Evolutionary conservation across 2,888 invertebrate genomes (phyloP), one percentile per base, ranked within the genome.

Genomic region (Pandemis corylana): DNA sequence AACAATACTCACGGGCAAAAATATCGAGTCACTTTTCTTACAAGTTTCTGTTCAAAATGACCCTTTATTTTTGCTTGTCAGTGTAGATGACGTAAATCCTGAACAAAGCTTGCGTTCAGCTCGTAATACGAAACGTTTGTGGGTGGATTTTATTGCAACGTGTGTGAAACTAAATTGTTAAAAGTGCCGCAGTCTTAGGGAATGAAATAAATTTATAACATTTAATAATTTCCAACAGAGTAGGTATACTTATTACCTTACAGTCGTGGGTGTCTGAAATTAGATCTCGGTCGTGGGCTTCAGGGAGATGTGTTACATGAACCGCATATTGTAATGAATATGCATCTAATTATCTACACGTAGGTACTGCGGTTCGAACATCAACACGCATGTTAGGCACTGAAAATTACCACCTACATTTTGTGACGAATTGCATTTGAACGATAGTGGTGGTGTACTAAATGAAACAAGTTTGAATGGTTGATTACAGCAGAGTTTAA

Each of bases 251-350:
- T 63, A 63, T 66, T 72, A 68, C 53, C 42, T 28, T 7, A 41
- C 7, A 41, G 15, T 6, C 56, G 63, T 72, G 72, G 72, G 72
- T 62, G 72, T 62, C 42, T 46, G 68, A 63, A 72, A 72, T 72
- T 68, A 56, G 28, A 68, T 68, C 62, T 66, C 49, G 2, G 44
- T 7, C 7, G 42, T 7, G 62, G 68, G 63, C 63, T 68, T 68
- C 63, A 5, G 68, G 72, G 67, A 68, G 4, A 68, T 61, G 49
- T 51, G 13, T 72, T 63, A 72, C 28, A 62, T 68, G 62, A 20
- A 20, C 67, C 56, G 44, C 12, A 67, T 41, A 53, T 12, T 63
- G 49, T 51, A 12, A 53, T 72, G 63, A 68, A 68, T 53, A 53
- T 56, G 44, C 5, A 62, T 49, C 49, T n/a, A 36, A 61, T 63